Evolutionary conservation across 92 coral and sea anemone species (phyloP).

Genomic region (Pocillopora meandrina): DNA sequence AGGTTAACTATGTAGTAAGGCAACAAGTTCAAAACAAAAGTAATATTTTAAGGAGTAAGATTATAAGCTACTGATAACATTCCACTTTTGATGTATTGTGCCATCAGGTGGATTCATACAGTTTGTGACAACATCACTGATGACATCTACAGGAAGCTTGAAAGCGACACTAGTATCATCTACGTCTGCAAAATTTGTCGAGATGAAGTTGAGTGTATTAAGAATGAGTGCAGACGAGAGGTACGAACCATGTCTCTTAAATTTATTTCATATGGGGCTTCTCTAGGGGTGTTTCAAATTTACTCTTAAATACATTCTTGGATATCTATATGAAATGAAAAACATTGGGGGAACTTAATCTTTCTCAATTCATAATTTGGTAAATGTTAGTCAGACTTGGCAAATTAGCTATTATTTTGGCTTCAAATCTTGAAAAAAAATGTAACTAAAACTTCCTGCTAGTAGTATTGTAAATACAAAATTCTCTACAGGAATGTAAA

Average conservation of each 20-base stretch:
- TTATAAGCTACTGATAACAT: neutral
- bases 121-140: constrained; percentile 88
- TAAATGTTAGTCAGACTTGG: no score
- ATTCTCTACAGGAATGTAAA: no score
- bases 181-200: constrained; percentile 95
- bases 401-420: no score
- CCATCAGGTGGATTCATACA: constrained; percentile 89
- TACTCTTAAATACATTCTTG: no score
- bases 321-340: no score
- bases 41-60: neutral
- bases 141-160: constrained; percentile 89
- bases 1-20: no score
- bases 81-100: neutral
- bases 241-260: constrained; percentile 10
- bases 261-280: neutral
- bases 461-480: no score
- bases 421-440: no score
- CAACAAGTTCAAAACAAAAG: no score
- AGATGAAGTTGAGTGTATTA: constrained; percentile 76
- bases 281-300: neutral
- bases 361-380: no score
- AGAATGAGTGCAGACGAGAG: constrained; percentile 76
- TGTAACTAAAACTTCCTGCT: no score
- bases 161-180: constrained; percentile 79
- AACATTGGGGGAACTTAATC: no score